Base-by-base conservation (phyloP, 2,797 vertebrate species). In the Rhynchonycteris naso region DNA sequence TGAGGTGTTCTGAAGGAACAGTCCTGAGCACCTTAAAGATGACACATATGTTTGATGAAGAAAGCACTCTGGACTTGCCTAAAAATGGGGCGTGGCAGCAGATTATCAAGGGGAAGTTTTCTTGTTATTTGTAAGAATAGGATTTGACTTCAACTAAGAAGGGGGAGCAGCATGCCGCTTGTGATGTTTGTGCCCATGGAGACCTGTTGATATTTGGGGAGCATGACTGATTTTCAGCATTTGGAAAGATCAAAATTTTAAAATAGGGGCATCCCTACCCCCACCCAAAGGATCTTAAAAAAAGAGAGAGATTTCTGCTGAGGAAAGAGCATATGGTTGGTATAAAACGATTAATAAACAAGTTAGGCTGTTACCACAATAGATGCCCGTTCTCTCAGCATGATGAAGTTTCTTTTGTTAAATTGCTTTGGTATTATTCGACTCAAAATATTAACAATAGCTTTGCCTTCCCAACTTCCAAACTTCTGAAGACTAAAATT, bases 1-100 rank as follows among this genome's bases (percentile, higher is more conserved):
- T 90, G 92, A 69, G 96, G 81, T 75, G 72, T 92, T 90, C 86
- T 43, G 80, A 96, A 93, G 78, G 86, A 76, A 95, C 43, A 76
- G 54, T 35, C 33, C 28, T 72, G 47, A 90, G 66, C 78, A 50
- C 79, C 97, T 93, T 65, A 82, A 96, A 96, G 74, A 90, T 30
- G 3, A 0, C 66, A 74, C 54, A 19, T 43, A 52, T 16, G n/a
- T 58, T 85, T 50, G 91, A 87, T 83, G 91, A 4, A 43, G 4
- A 71, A 1, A 22, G 52, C 43, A 59, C 33, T 80, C 4, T 26
- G 35, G 61, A 43, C 18, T 19, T 16, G 50, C 50, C 76, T 85
- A 65, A 59, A 92, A 78, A 50, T 38, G 69, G 47, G 24, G 6
- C 79, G 68, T 84, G 88, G 38, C 52, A 9, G 50, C 26, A 22